Evolutionary conservation across 2,113 vertebrate genomes (phyloP).

Genomic region (Ammodramus savannarum): DNA sequence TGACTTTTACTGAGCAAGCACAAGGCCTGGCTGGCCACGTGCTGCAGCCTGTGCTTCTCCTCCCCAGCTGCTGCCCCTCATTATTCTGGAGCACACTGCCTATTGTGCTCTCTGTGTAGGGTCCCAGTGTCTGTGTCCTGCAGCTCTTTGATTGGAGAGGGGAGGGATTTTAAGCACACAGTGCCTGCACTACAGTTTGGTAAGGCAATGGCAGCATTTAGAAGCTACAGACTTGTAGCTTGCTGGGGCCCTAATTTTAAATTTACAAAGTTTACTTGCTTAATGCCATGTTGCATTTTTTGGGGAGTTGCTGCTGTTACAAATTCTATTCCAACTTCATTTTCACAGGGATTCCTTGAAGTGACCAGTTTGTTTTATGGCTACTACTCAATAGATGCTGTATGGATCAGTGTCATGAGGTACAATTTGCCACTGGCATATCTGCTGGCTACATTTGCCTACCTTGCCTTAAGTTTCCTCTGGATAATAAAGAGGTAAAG

Average conservation of each 20-base stretch:
- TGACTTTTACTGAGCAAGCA: fast-evolving
- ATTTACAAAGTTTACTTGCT: background rate
- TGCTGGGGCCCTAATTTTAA: background rate
- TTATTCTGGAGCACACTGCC: background rate
- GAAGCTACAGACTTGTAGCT: background rate
- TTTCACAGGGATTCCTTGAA: constrained; percentile 89
- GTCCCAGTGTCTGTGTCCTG: background rate
- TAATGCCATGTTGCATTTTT: background rate
- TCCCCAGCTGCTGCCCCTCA: background rate
- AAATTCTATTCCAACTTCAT: background rate
- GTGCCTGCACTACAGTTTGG: background rate
- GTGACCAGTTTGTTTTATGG: constrained; percentile 94
- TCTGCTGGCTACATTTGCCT: constrained; percentile 82
- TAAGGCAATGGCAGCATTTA: background rate
- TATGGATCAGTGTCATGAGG: constrained; percentile 59
- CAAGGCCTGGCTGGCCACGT: background rate
- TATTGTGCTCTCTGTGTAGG: background rate
- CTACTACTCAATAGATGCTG: constrained; percentile 80
- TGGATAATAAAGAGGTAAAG: constrained; percentile 93
- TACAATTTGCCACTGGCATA: constrained; percentile 91
- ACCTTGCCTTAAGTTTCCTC: constrained; percentile 86
- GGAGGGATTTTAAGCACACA: background rate
- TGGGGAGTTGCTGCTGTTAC: background rate
- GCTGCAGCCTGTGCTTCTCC: background rate
- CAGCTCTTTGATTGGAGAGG: background rate